Evolutionary conservation across 2,113 vertebrate species (phyloP).

Genomic region (Brachionichthys hirsutus): DNA sequence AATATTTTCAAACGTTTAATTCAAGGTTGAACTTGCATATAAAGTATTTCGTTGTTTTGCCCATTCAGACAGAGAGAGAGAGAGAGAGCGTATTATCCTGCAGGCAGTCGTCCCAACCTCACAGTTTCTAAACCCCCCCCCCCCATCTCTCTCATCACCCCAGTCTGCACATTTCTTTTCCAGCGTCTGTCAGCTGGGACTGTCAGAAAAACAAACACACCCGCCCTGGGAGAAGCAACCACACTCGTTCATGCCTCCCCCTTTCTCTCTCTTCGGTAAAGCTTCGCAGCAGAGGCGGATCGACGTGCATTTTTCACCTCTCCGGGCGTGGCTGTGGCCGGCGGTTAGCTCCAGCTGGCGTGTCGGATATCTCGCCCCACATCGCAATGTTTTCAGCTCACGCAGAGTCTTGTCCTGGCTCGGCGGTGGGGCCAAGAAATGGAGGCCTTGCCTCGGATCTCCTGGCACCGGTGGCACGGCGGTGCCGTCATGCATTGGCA

Average conservation of each 20-base stretch:
- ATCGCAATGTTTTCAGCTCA: constrained; percentile 48
- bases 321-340: constrained; percentile 48
- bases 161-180: constrained; percentile 50
- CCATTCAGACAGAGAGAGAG: too few species aligned
- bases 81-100: constrained; percentile 29
- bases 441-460: constrained; percentile 28
- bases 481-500: constrained; percentile 18
- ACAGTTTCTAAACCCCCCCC: neutral
- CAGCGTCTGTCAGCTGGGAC: constrained; percentile 53
- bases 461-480: neutral
- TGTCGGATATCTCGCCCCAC: constrained; percentile 47
- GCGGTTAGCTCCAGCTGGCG: constrained; percentile 32
- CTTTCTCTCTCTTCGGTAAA: constrained; percentile 22
- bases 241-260: constrained; percentile 58
- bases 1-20: too few species aligned
- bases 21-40: too few species aligned
- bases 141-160: constrained; percentile 29
- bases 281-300: constrained; percentile 45
- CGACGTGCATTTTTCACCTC: constrained; percentile 45
- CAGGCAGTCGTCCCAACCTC: neutral
- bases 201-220: constrained; percentile 72
- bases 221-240: constrained; percentile 59
- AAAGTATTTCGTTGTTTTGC: too few species aligned
- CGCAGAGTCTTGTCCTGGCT: constrained; percentile 56
- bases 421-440: neutral